Percentiles rank a stretch among this genome's conserved stretches.
These are phyloP conservation scores for Protosalanx chinensis DNA, from an alignment of 2,797 vertebrate species.

Conservation along the genomic window DNA sequence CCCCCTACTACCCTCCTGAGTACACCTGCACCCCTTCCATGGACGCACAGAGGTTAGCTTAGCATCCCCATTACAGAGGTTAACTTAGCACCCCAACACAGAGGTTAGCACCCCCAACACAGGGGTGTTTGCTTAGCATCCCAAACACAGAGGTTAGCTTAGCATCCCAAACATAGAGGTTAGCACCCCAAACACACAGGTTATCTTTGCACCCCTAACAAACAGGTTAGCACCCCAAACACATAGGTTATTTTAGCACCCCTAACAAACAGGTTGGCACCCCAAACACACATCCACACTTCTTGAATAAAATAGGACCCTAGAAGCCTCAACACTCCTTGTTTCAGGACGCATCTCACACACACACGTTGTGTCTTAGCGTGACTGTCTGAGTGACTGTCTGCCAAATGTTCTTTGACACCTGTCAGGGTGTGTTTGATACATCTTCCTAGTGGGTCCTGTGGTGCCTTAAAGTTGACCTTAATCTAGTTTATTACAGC, in stretches of 20 bases:
- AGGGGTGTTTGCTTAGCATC: no score
- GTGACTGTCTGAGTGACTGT: background rate
- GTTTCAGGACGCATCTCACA: background rate
- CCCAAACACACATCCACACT: background rate
- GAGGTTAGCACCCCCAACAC: no score
- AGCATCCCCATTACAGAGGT: no score
- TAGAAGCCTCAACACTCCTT: no score
- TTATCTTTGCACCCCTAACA: slow-evolving; percentile 10
- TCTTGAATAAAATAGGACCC: no score
- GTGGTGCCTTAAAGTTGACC: background rate
- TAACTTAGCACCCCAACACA: no score
- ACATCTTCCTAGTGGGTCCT: background rate
- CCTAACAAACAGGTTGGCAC: slow-evolving; percentile 71
- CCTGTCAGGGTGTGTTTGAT: slow-evolving; percentile 3
- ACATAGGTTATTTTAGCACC: no score
- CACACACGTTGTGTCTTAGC: background rate
- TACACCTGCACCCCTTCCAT: slow-evolving; percentile 90
- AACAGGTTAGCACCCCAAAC: slow-evolving; percentile 69
- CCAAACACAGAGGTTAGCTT: no score
- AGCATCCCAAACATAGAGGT: no score
- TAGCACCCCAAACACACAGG: no score
- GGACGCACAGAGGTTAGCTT: slow-evolving; percentile 85
- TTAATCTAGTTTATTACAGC: background rate
- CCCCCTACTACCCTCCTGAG: slow-evolving; percentile 96
- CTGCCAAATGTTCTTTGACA: background rate